phyloP scores from a whole-genome alignment of 1,140 invertebrate species.

The Apocrypta bakeri region DNA sequence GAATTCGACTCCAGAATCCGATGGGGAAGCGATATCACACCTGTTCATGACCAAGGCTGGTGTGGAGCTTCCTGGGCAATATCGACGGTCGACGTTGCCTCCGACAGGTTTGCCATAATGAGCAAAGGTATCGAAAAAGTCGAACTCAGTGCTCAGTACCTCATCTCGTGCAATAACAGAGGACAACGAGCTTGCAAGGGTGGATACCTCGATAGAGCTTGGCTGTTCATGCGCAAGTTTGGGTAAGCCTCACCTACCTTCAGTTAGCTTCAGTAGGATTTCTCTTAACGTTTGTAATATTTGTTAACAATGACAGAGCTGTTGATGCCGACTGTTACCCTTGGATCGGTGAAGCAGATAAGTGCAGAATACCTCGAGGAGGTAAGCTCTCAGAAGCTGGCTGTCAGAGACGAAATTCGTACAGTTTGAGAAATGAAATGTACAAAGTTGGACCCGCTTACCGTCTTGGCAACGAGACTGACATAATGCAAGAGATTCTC shows the following conservation, averaged over 20 bases:
- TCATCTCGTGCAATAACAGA: conserved; percentile 88
- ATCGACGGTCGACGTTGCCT: conserved; percentile 87
- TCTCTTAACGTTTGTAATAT: background rate
- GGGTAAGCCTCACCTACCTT: conserved; percentile 78
- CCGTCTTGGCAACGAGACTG: conserved; percentile 83
- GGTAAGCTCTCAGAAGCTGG: conserved; percentile 73
- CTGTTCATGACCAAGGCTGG: conserved; percentile 91
- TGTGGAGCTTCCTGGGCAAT: conserved; percentile 95
- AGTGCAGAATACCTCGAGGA: conserved; percentile 77
- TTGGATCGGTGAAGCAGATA: conserved; percentile 79
- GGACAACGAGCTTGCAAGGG: conserved; percentile 88
- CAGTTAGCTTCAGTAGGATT: background rate
- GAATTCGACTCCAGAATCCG: conserved; percentile 84
- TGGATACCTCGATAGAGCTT: conserved; percentile 91
- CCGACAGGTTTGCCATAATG: conserved; percentile 87
- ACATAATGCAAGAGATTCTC: conserved; percentile 94
- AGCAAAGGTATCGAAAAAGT: conserved; percentile 84
- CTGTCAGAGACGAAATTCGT: conserved; percentile 68
- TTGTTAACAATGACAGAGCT: conserved; percentile 74
- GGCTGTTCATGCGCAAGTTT: conserved; percentile 88
- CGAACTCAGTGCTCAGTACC: conserved; percentile 86
- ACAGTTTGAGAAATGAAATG: conserved; percentile 74
- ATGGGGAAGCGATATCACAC: conserved; percentile 84
- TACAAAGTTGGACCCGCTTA: conserved; percentile 92
- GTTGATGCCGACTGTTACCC: conserved; percentile 89